phyloP scores from a whole-genome alignment of 2,113 vertebrate species.

The Cololabis saira region DNA sequence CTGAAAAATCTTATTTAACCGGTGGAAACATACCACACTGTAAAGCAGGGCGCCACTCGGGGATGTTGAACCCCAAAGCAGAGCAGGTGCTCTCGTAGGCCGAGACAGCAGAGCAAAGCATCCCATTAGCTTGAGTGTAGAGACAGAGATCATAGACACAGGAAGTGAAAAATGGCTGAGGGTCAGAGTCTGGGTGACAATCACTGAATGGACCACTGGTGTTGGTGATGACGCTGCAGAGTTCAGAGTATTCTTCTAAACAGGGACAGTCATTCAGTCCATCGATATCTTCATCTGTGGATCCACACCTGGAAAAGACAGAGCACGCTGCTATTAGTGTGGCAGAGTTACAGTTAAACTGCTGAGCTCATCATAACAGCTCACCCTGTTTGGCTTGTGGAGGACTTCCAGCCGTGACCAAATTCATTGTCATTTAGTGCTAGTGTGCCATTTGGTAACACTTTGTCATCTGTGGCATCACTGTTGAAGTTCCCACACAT shows the following conservation, averaged over 20 bases:
- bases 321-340: background rate
- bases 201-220: conserved; percentile 58
- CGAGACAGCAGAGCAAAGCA: conserved; percentile 64
- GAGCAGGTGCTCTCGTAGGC: conserved; percentile 63
- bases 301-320: conserved; percentile 48
- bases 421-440: conserved; percentile 69
- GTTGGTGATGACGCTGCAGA: conserved; percentile 70
- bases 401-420: conserved; percentile 74
- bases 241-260: conserved; percentile 49
- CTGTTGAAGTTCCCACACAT: conserved; percentile 79
- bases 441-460: conserved; percentile 56
- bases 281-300: conserved; percentile 10
- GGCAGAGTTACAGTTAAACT: background rate
- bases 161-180: conserved; percentile 31
- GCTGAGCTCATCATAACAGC: background rate
- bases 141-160: conserved; percentile 71
- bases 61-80: conserved; percentile 26
- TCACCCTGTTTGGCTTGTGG: conserved; percentile 64
- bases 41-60: conserved; percentile 57
- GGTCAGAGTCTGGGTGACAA: conserved; percentile 53
- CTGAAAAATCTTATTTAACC: background rate
- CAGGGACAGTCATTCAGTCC: conserved; percentile 19
- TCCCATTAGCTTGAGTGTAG: conserved; percentile 54
- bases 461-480: conserved; percentile 73
- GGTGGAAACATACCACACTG: conserved; percentile 55